These are phyloP conservation scores for Rhizomys pruinosus DNA, from an alignment of 2,113 vertebrate genomes.

Conservation along the genomic window DNA sequence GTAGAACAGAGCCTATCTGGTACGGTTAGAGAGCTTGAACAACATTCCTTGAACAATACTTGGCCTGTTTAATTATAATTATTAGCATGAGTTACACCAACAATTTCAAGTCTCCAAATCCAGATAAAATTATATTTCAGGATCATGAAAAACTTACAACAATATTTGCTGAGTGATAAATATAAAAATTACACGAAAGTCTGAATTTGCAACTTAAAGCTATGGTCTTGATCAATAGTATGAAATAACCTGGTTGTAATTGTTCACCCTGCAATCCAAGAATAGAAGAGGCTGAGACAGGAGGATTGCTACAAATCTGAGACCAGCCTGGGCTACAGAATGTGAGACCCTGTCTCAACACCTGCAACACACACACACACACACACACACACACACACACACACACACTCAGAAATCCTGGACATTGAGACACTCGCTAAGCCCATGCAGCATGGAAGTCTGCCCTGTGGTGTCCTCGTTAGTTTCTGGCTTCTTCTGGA, in stretches of 20 bases:
- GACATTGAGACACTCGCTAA: no score
- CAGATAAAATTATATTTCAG: slow-evolving; percentile 4
- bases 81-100: slow-evolving; percentile 15
- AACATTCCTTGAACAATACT: background rate
- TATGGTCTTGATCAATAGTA: background rate
- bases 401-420: no score
- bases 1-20: background rate
- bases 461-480: no score
- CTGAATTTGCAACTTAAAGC: background rate
- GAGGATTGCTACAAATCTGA: no score
- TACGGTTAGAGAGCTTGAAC: background rate
- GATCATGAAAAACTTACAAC: background rate
- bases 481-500: no score
- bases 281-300: no score
- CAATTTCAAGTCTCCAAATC: background rate
- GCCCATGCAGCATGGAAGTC: no score
- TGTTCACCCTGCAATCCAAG: no score
- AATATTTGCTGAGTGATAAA: background rate
- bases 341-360: no score
- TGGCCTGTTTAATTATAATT: background rate
- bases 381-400: no score
- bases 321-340: no score
- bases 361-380: no score
- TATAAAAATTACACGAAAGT: background rate
- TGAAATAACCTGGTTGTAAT: background rate